Percentiles rank a stretch among this genome's conserved stretches.
Evolutionary conservation across 2,797 vertebrate genomes (phyloP).

Genomic region (Paratrypauchen microcephalus): DNA sequence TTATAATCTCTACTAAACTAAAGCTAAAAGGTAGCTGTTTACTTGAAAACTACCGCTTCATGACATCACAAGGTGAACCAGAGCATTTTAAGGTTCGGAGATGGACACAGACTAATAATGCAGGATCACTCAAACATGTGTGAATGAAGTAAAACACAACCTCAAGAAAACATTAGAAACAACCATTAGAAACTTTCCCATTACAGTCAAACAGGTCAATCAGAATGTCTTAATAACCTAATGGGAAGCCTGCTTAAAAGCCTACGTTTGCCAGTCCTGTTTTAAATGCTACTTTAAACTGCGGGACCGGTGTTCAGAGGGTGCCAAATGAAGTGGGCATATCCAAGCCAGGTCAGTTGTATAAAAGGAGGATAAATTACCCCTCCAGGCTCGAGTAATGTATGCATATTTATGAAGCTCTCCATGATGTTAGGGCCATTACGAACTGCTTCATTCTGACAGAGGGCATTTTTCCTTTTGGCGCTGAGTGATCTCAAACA

Average conservation of each 20-base stretch:
- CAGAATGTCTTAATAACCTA: neutral
- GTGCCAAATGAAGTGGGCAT: conserved; percentile 59
- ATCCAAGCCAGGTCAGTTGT: conserved; percentile 67
- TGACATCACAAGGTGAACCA: too few species aligned
- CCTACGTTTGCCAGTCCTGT: neutral
- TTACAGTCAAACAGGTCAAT: neutral
- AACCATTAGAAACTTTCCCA: neutral
- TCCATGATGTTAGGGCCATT: conserved; percentile 70
- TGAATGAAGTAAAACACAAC: too few species aligned
- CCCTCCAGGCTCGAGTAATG: conserved; percentile 60
- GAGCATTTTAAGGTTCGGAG: too few species aligned
- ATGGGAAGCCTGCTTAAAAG: neutral
- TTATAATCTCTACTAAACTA: too few species aligned
- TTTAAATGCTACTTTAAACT: conserved; percentile 43
- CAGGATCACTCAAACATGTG: too few species aligned
- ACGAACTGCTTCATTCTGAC: conserved; percentile 60
- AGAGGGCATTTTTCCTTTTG: conserved; percentile 62
- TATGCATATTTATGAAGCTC: conserved; percentile 73
- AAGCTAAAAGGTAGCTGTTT: too few species aligned
- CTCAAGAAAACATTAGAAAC: neutral
- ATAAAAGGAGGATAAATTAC: conserved; percentile 68
- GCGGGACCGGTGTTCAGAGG: conserved; percentile 56
- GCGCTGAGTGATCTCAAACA: conserved; percentile 59
- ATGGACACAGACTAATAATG: too few species aligned
- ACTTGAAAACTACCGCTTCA: too few species aligned